phyloP scores from a whole-genome alignment of 2,113 vertebrate species.

The Sapayoa aenigma region DNA sequence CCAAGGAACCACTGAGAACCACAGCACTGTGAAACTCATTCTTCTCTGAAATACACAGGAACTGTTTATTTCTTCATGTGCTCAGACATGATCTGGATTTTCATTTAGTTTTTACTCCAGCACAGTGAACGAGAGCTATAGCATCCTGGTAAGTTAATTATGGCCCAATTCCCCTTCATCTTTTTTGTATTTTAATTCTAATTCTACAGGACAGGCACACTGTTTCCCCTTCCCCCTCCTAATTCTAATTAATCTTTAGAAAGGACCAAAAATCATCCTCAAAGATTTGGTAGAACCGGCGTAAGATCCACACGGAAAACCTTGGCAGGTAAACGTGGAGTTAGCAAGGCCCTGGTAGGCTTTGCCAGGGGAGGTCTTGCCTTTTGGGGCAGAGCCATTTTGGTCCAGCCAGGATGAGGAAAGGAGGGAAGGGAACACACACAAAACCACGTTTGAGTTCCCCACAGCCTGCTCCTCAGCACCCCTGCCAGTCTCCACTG shows the following conservation, averaged over 20 bases:
- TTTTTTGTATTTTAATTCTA: background rate
- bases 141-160: constrained; percentile 68
- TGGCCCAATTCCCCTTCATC: background rate
- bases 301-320: background rate
- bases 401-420: background rate
- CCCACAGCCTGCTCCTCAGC: background rate
- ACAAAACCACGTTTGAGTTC: background rate
- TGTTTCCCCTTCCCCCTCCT: background rate
- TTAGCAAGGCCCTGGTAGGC: background rate
- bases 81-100: constrained; percentile 70
- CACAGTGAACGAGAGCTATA: constrained; percentile 50
- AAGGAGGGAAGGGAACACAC: background rate
- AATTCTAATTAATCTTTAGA: background rate
- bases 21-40: constrained; percentile 47
- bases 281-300: background rate
- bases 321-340: background rate
- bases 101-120: constrained; percentile 57
- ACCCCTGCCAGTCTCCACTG: fast-evolving
- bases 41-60: constrained; percentile 58
- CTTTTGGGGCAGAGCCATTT: background rate
- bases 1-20: constrained; percentile 25
- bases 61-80: constrained; percentile 68
- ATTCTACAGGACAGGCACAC: background rate
- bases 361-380: background rate
- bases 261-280: background rate